Percentiles rank a stretch among this genome's conserved stretches.
Evolutionary conservation across 2,888 invertebrate species (phyloP).

Genomic region (Neocrepidodera transversa): DNA sequence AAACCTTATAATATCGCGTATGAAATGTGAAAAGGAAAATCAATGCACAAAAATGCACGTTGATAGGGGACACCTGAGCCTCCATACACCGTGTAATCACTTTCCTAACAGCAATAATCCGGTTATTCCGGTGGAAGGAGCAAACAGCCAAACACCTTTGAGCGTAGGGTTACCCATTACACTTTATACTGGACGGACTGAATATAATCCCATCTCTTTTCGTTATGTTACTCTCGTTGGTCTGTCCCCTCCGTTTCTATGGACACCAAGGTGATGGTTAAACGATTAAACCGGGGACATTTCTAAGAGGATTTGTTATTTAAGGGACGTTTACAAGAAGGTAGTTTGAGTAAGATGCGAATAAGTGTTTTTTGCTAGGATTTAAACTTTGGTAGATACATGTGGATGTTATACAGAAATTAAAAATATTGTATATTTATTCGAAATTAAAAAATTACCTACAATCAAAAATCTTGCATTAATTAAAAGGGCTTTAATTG

Average conservation of each 20-base stretch:
- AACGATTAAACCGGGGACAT: conserved; percentile 5
- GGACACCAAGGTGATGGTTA: conserved; percentile 21
- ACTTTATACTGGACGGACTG: conserved; percentile 14
- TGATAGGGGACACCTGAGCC: conserved; percentile 21
- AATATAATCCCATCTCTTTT: conserved; percentile 25
- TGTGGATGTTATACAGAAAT: too few species aligned
- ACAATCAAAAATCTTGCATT: too few species aligned
- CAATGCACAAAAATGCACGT: not conserved
- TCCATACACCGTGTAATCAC: conserved; percentile 18
- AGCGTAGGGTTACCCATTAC: conserved; percentile 29
- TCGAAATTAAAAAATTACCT: too few species aligned
- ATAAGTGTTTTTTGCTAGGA: conserved; percentile 1
- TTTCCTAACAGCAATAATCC: conserved; percentile 25
- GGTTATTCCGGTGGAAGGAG: conserved; percentile 27
- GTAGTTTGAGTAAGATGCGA: not conserved
- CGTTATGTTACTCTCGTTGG: not conserved
- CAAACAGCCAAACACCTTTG: conserved; percentile 28
- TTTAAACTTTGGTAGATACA: too few species aligned
- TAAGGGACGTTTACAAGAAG: not conserved
- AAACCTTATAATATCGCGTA: too few species aligned
- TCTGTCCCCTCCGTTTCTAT: conserved; percentile 11
- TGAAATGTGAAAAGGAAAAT: too few species aligned
- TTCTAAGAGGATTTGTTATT: conserved; percentile 19
- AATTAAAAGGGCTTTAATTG: too few species aligned
- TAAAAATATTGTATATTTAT: too few species aligned